phyloP scores from a whole-genome alignment of 1,140 invertebrate genomes.

The Drosophila sechellia region DNA sequence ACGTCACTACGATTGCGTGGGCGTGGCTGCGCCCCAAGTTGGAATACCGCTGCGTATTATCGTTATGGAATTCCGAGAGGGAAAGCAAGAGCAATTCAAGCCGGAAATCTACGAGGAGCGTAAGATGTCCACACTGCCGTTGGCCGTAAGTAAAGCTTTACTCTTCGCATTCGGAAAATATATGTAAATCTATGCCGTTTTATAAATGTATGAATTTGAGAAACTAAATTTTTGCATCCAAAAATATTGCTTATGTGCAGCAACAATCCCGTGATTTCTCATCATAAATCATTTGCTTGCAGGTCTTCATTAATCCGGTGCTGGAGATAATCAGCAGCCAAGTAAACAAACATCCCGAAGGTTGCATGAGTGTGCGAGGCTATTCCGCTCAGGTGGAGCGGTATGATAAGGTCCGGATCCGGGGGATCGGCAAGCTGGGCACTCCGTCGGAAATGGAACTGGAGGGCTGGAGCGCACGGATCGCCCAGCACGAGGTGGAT shows the following conservation, averaged over 20 bases:
- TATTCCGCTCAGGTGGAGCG: conserved; percentile 88
- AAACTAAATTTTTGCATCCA: background rate
- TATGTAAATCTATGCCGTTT: background rate
- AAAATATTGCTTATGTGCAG: background rate
- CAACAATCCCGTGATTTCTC: background rate
- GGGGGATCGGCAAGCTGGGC: conserved; percentile 87
- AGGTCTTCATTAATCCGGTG: conserved; percentile 90
- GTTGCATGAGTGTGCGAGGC: conserved; percentile 89
- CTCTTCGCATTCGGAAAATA: background rate
- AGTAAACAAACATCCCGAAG: conserved; percentile 87
- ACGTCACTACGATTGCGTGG: conserved; percentile 87
- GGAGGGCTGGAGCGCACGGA: conserved; percentile 89
- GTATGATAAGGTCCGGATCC: conserved; percentile 87
- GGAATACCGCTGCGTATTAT: conserved; percentile 89
- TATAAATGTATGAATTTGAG: too few species aligned
- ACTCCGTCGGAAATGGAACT: conserved; percentile 85
- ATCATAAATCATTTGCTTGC: conserved; percentile 33
- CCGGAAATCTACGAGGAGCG: conserved; percentile 83
- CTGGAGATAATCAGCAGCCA: conserved; percentile 88
- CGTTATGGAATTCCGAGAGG: conserved; percentile 86
- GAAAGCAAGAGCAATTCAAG: conserved; percentile 84
- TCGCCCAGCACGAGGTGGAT: conserved; percentile 92
- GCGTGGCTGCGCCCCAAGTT: conserved; percentile 90
- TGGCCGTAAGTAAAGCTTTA: conserved; percentile 85
- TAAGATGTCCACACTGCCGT: conserved; percentile 87